Conservation (phyloP, 2,888 invertebrate genomes). For the Spisula subtruncata region DNA sequence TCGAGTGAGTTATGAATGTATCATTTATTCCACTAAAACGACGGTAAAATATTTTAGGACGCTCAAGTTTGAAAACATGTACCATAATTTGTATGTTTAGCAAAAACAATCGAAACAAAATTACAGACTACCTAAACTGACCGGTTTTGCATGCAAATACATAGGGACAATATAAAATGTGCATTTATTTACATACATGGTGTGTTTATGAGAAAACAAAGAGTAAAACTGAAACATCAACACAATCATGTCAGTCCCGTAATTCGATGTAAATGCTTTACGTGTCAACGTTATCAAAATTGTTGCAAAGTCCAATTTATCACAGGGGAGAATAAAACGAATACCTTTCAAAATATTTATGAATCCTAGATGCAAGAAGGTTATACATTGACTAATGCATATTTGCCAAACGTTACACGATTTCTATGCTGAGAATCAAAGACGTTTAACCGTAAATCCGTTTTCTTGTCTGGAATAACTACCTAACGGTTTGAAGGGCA, state of each 20-base stretch:
- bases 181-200: too few relatives aligned
- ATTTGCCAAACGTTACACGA: too few relatives aligned
- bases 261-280: not conserved
- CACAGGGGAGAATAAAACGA: constrained; percentile 4
- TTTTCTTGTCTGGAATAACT: not conserved
- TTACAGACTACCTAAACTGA: too few relatives aligned
- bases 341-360: not conserved
- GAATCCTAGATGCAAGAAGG: not conserved
- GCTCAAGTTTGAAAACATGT: too few relatives aligned
- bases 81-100: too few relatives aligned
- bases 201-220: too few relatives aligned
- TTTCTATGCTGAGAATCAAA: not conserved
- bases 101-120: too few relatives aligned
- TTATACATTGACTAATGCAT: constrained; percentile 10
- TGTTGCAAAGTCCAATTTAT: constrained; percentile 24
- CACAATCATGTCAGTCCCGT: not conserved
- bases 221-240: not conserved
- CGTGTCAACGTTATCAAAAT: constrained; percentile 3
- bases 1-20: too few relatives aligned
- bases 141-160: too few relatives aligned
- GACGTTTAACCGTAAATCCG: not conserved
- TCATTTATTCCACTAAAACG: too few relatives aligned
- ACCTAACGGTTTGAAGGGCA: not conserved
- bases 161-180: too few relatives aligned
- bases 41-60: too few relatives aligned